phyloP scores from a whole-genome alignment of 1,140 invertebrate species.

The Polypedilum pembai region DNA sequence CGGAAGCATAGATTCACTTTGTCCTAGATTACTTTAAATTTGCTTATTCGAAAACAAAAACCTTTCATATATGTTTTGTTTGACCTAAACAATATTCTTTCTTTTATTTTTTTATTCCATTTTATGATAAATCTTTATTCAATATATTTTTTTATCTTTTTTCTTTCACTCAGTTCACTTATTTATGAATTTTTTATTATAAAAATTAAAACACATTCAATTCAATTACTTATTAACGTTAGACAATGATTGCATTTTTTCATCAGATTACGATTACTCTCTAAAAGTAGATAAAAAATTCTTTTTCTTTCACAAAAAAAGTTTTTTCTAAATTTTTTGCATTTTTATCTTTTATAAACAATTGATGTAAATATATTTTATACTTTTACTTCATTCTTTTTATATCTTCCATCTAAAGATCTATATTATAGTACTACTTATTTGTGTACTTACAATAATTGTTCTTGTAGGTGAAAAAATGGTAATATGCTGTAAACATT shows the following conservation, averaged over 20 bases:
- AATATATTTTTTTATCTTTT: neutral
- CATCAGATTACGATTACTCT: slow-evolving; percentile 25
- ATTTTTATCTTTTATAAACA: slow-evolving; percentile 6
- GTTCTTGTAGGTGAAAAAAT: slow-evolving; percentile 28
- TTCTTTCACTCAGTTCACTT: neutral
- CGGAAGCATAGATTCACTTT: slow-evolving; percentile 6
- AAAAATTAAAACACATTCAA: slow-evolving; percentile 28
- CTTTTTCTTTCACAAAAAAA: slow-evolving; percentile 16
- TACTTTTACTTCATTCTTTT: neutral
- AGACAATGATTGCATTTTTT: slow-evolving; percentile 27
- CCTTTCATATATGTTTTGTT: neutral
- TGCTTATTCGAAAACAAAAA: neutral
- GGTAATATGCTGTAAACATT: slow-evolving; percentile 10
- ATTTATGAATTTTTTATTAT: neutral
- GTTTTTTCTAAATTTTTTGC: neutral
- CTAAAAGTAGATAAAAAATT: slow-evolving; percentile 27
- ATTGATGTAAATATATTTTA: slow-evolving; percentile 24
- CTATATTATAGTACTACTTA: slow-evolving; percentile 10
- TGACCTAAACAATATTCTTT: neutral
- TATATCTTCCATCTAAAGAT: slow-evolving; percentile 24
- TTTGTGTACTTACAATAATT: slow-evolving; percentile 20
- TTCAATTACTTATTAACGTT: slow-evolving; percentile 22
- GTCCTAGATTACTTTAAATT: neutral
- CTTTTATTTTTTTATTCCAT: neutral
- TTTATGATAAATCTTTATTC: neutral